Evolutionary conservation across 1,140 invertebrate genomes (phyloP), one percentile per base, ranked within the genome.

Genomic region (Papilio aristodemus): DNA sequence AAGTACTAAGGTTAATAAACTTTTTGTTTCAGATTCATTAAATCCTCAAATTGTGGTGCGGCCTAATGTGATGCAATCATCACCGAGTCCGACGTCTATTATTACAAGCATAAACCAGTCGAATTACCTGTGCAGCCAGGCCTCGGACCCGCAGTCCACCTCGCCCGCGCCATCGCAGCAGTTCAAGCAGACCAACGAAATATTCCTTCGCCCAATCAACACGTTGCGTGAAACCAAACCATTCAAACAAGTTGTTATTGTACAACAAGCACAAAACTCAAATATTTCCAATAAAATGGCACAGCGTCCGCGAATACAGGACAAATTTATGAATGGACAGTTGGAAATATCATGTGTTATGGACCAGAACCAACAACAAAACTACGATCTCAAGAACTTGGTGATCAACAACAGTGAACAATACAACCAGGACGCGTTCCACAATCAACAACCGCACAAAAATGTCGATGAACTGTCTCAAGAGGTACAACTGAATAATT

Each of bases 41-140:
- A 86, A 87, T 72, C 73, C 81, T 4, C 76, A 85, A 59, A 69
- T 77, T 7, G 72, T 91, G 5, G 80, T 81, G 36, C 73, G 85
- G 22, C 87, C 85, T 0, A 91, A 88, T 71, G 73, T 80, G 13
- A 81, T 84, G 75, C 81, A 87, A 63, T 90, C 88, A 0, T 91
- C 91, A 19, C 90, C 91, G 0, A 92, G 90, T 68, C 90, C 90
- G 4, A 91, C 84, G 6, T 88, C 89, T 25, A 87, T 92, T 67
- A 91, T 92, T 43, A 72, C 78, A 25, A 88, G 81, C 74, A 89
- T 91, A 69, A 91, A 92, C 68, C 90, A 91, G 32, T 90, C 90
- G 0, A 91, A 85, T 64, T 91, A 83, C 74, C 75, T 91, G 60
- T 91, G 89, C 73, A 89, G 81, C 67, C 78, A 86, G 70, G 75